Conservation (phyloP, 2,888 invertebrate species). For the Copidosoma aretas region DNA sequence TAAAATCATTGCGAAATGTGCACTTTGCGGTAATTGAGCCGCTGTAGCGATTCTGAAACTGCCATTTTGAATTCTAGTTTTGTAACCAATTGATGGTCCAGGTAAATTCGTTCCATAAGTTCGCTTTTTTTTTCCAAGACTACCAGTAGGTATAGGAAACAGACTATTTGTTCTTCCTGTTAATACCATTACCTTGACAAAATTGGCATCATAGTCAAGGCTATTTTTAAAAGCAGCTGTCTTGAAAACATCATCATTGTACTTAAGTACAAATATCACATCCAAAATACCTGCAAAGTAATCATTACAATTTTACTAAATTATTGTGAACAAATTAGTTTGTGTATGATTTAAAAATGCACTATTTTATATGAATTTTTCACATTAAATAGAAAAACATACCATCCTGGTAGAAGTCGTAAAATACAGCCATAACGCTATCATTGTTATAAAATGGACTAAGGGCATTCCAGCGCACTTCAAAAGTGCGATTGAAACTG, state of each 20-base stretch:
- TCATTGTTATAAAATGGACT: constrained; percentile 72
- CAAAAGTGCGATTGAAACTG: constrained; percentile 76
- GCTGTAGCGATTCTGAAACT: constrained; percentile 79
- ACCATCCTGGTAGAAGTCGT: constrained; percentile 93
- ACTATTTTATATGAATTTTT: neutral
- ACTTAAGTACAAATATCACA: constrained; percentile 74
- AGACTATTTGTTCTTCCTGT: constrained; percentile 80
- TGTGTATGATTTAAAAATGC: constrained; percentile 2
- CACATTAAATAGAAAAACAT: neutral
- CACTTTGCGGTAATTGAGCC: constrained; percentile 89
- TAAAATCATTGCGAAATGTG: constrained; percentile 89
- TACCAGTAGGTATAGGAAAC: constrained; percentile 75
- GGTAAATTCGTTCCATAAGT: constrained; percentile 91
- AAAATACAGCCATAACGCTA: constrained; percentile 86
- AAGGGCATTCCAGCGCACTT: constrained; percentile 78
- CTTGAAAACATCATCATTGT: constrained; percentile 60
- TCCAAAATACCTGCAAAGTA: constrained; percentile 71
- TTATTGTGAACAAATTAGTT: neutral
- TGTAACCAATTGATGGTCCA: constrained; percentile 86
- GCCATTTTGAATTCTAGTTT: constrained; percentile 89
- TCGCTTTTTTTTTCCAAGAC: constrained; percentile 76
- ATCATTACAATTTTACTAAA: neutral
- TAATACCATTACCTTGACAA: constrained; percentile 92
- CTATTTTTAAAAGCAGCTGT: constrained; percentile 86
- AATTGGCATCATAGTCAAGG: constrained; percentile 92